These are phyloP conservation scores for Dipus sagitta DNA, from an alignment of 2,797 vertebrate genomes.

Conservation along the genomic window DNA sequence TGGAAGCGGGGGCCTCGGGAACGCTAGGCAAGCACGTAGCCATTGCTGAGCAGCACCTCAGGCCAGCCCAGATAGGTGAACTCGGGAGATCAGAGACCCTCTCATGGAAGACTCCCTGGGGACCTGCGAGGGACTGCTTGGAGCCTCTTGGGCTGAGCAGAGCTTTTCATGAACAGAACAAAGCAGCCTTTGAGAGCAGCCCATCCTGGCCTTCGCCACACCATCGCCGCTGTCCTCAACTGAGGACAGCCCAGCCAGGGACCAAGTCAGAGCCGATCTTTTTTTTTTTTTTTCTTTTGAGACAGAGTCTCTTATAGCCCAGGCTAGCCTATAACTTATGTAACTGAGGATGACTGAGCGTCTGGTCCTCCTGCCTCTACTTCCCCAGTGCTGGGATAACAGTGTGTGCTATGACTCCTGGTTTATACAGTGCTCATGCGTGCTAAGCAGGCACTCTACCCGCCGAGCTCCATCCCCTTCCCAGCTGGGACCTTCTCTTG, in stretches of 20 bases:
- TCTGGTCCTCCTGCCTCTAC: neutral
- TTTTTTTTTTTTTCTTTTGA: neutral
- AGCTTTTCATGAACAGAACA: neutral
- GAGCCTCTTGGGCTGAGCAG: neutral
- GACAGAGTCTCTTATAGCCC: neutral
- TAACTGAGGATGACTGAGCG: neutral
- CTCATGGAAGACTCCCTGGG: neutral
- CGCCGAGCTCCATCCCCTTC: too few relatives aligned
- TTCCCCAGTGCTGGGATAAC: neutral
- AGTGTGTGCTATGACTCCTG: neutral
- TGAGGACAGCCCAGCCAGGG: accelerated
- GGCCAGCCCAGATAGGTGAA: neutral
- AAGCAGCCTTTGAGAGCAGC: neutral
- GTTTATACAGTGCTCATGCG: neutral
- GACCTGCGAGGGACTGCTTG: neutral
- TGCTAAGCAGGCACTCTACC: too few relatives aligned
- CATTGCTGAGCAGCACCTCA: neutral
- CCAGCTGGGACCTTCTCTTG: neutral
- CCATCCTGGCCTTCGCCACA: accelerated
- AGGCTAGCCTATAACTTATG: neutral
- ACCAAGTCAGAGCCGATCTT: neutral
- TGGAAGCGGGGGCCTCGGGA: too few relatives aligned
- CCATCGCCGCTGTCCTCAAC: accelerated
- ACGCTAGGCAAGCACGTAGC: neutral
- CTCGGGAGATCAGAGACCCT: neutral